These are phyloP conservation scores for Megalops atlanticus DNA, from an alignment of 2,113 vertebrate genomes.

Conservation along the genomic window DNA sequence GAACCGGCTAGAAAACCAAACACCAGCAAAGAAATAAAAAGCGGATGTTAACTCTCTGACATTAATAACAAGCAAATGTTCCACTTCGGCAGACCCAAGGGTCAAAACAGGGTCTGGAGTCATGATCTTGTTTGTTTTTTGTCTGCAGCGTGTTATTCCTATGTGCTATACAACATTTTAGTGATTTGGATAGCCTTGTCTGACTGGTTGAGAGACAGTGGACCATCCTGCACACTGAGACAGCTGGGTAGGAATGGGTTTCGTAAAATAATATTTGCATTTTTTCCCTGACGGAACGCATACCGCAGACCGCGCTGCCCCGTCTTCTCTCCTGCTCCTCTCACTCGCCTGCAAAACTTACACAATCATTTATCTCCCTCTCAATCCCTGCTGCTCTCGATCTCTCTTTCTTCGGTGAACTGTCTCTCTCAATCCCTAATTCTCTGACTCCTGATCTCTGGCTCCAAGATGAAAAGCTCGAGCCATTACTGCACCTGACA, in stretches of 20 bases:
- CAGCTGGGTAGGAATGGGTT: conserved; percentile 20
- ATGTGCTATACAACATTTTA: neutral
- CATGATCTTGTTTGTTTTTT: conserved; percentile 8
- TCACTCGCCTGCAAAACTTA: too few species aligned
- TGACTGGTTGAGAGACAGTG: conserved; percentile 42
- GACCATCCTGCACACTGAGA: conserved; percentile 30
- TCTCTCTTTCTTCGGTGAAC: too few species aligned
- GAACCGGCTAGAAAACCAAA: conserved; percentile 17
- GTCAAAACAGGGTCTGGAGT: conserved; percentile 32
- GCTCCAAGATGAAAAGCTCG: too few species aligned
- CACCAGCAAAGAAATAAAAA: conserved; percentile 7
- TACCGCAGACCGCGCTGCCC: conserved; percentile 49
- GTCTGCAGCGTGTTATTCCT: conserved; percentile 56
- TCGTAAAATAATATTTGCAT: conserved; percentile 57
- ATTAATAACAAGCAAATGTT: conserved; percentile 29
- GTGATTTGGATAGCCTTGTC: conserved; percentile 50
- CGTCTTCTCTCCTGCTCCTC: conserved; percentile 33
- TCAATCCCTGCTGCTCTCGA: too few species aligned
- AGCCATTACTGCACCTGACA: too few species aligned
- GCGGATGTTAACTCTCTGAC: neutral
- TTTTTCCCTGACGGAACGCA: conserved; percentile 54
- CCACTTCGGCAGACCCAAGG: conserved; percentile 13
- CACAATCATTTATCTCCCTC: too few species aligned
- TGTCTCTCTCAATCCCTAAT: too few species aligned
- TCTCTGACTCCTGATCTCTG: too few species aligned